These are phyloP conservation scores for Dendrocincla tyrannina DNA, from an alignment of 2,797 vertebrate species.

Conservation along the genomic window DNA sequence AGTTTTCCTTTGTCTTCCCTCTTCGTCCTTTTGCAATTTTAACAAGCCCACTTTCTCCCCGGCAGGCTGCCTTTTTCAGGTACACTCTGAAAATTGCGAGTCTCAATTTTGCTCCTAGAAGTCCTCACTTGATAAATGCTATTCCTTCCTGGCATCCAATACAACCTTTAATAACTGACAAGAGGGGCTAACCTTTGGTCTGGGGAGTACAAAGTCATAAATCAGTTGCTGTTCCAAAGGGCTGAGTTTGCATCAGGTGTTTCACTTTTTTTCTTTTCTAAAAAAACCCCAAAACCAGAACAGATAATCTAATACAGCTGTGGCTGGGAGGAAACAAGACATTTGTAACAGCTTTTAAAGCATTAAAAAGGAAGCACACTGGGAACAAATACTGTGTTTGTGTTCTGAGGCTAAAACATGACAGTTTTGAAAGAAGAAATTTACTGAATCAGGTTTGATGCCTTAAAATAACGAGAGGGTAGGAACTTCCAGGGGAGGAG, in stretches of 20 bases:
- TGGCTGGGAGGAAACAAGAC: constrained; percentile 49
- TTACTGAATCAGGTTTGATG: constrained; percentile 50
- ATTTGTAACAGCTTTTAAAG: constrained; percentile 54
- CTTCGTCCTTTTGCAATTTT: constrained; percentile 11
- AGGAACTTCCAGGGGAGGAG: background rate
- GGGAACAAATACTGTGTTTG: constrained; percentile 53
- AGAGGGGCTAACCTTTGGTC: constrained; percentile 38
- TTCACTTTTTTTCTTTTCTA: background rate
- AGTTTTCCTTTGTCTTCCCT: background rate
- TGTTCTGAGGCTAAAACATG: constrained; percentile 64
- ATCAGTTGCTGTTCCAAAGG: constrained; percentile 3
- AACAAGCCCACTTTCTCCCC: background rate
- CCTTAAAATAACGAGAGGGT: constrained; percentile 46
- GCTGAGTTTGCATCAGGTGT: constrained; percentile 26
- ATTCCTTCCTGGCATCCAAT: background rate
- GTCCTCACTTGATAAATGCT: constrained; percentile 48
- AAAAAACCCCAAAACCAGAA: background rate
- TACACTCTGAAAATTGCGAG: background rate
- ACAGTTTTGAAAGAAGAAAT: constrained; percentile 55
- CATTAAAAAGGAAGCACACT: constrained; percentile 39
- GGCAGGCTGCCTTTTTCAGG: constrained; percentile 21
- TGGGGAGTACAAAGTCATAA: constrained; percentile 12
- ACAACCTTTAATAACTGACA: constrained; percentile 12
- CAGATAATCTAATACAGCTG: constrained; percentile 34
- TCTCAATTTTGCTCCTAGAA: constrained; percentile 49